phyloP scores from a whole-genome alignment of 2,797 vertebrate species.

The Kryptopterus vitreolus region DNA sequence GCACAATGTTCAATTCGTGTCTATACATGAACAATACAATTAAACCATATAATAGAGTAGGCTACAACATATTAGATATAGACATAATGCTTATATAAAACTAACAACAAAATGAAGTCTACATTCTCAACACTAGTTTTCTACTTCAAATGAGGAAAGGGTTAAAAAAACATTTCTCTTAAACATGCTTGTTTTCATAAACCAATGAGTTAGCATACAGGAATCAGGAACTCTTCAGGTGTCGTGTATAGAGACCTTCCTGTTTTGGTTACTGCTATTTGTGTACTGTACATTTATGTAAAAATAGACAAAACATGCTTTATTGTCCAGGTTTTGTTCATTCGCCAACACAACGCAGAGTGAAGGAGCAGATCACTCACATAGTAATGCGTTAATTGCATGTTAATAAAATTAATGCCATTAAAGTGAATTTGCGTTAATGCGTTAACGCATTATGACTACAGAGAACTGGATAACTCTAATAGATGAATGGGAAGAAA shows the following conservation, averaged over 20 bases:
- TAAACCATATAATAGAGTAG: neutral
- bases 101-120: neutral
- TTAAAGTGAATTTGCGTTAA: too few relatives aligned
- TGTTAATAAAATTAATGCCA: too few relatives aligned
- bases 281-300: neutral
- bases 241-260: neutral
- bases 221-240: neutral
- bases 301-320: neutral
- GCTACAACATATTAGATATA: neutral
- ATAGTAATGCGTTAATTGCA: too few relatives aligned
- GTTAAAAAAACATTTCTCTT: neutral
- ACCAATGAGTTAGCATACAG: neutral
- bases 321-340: too few relatives aligned
- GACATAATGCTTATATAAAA: neutral
- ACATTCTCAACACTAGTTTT: neutral
- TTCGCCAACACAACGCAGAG: too few relatives aligned
- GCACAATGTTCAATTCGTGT: neutral
- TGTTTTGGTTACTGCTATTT: neutral
- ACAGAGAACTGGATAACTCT: neutral
- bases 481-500: neutral
- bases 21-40: neutral
- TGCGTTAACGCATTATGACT: neutral
- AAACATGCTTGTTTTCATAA: neutral
- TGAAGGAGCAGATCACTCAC: too few relatives aligned
- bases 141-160: neutral